Conservation (phyloP, 2,113 vertebrate species). For the Solea solea region DNA sequence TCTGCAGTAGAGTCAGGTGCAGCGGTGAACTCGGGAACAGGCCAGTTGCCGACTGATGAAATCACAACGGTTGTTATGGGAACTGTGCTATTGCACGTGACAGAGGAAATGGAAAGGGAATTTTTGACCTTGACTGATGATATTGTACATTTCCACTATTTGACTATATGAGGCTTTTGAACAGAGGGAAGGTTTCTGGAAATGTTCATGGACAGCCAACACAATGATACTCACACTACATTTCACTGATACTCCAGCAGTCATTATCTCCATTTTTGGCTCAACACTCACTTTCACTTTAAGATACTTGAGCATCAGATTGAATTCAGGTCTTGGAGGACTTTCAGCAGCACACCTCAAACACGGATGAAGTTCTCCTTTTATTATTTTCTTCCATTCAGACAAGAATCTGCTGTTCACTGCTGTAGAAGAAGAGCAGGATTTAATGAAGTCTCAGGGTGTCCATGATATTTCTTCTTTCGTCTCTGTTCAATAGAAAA, state of each 20-base stretch:
- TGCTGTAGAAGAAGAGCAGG: constrained; percentile 18
- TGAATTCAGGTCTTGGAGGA: constrained; percentile 25
- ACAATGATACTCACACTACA: neutral
- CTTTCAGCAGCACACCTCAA: constrained; percentile 18
- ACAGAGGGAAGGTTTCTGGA: neutral
- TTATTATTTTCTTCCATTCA: constrained; percentile 30
- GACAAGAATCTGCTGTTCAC: constrained; percentile 10
- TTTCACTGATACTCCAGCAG: neutral
- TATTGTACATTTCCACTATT: constrained; percentile 28
- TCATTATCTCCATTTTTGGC: neutral
- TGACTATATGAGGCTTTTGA: constrained; percentile 14
- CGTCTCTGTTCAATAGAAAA: constrained; percentile 34
- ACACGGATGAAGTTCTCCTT: constrained; percentile 1
- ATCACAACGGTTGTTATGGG: constrained; percentile 61
- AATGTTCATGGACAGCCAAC: neutral
- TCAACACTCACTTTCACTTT: neutral
- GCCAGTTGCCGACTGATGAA: constrained; percentile 33
- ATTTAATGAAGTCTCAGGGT: constrained; percentile 61
- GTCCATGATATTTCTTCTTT: constrained; percentile 45
- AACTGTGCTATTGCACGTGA: constrained; percentile 52
- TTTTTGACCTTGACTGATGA: constrained; percentile 59
- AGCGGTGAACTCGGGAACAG: constrained; percentile 24
- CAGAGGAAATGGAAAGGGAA: constrained; percentile 26
- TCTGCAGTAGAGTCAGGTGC: constrained; percentile 8
- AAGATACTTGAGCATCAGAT: constrained; percentile 6